Conservation (phyloP, 2,888 invertebrate genomes). For the Argyresthia albistria region DNA sequence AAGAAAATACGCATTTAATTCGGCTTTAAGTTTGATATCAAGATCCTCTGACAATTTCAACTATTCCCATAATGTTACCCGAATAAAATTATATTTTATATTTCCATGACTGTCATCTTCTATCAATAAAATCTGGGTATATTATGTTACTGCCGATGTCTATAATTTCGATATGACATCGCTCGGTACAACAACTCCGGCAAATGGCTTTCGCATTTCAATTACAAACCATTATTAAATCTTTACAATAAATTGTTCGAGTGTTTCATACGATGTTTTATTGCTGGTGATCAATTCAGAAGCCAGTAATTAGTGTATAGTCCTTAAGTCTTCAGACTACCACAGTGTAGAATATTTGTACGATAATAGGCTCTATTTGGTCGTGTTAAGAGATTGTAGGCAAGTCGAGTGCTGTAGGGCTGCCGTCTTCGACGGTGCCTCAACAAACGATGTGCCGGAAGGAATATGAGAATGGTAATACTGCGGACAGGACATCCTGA, state of each 20-base stretch:
- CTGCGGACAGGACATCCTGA: not conserved
- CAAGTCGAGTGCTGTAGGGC: too few species aligned
- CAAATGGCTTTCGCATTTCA: conserved; percentile 33
- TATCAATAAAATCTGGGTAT: not conserved
- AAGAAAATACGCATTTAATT: too few species aligned
- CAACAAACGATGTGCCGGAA: not conserved
- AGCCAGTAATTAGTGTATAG: conserved; percentile 25
- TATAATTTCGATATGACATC: not conserved
- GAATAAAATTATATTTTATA: too few species aligned
- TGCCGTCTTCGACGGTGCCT: not conserved
- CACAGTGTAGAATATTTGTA: too few species aligned
- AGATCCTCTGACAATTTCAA: too few species aligned
- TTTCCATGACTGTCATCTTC: too few species aligned
- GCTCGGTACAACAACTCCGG: conserved; percentile 4
- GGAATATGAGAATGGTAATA: not conserved
- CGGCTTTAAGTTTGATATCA: too few species aligned
- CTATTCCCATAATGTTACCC: too few species aligned
- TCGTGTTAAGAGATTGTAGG: too few species aligned
- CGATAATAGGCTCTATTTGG: too few species aligned
- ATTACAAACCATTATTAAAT: conserved; percentile 44
- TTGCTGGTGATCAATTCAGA: conserved; percentile 24
- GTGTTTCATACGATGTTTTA: conserved; percentile 26
- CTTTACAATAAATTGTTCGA: conserved; percentile 32
- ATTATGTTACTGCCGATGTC: not conserved
- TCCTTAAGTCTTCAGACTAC: not conserved